A percentile compares a stretch with the other conserved stretches of the same genome.
phyloP scores from a whole-genome alignment of 2,888 invertebrate genomes.

The Toxonevra muliebris region DNA sequence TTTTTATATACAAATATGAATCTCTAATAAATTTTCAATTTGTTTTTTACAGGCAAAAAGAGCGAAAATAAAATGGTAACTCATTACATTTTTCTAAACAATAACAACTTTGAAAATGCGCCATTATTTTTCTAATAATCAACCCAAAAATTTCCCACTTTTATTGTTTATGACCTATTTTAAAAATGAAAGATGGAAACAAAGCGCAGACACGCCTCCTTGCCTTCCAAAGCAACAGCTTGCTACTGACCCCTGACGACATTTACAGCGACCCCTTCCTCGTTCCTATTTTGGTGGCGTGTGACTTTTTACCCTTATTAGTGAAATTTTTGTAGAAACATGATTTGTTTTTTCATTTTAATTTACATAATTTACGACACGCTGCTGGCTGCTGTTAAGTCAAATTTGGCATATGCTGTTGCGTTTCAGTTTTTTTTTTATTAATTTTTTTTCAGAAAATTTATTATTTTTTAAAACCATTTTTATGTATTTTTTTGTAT shows the following conservation, averaged over 20 bases:
- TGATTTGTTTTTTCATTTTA: slow-evolving; percentile 28
- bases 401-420: slow-evolving; percentile 40
- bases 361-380: slow-evolving; percentile 44
- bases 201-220: background rate
- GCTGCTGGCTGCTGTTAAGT: slow-evolving; percentile 10
- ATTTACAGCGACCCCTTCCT: background rate
- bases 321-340: slow-evolving; percentile 30
- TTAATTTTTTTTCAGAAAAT: slow-evolving; percentile 37
- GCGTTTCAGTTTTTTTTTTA: slow-evolving; percentile 27
- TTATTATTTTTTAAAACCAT: slow-evolving; percentile 35
- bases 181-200: slow-evolving; percentile 24
- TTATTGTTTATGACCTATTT: slow-evolving; percentile 52
- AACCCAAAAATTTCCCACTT: slow-evolving; percentile 54
- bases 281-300: slow-evolving; percentile 12
- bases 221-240: too few species aligned
- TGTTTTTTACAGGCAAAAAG: slow-evolving; percentile 11
- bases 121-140: slow-evolving; percentile 45
- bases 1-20: slow-evolving; percentile 8
- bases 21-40: slow-evolving; percentile 52
- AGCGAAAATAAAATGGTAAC: background rate
- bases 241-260: slow-evolving; percentile 25
- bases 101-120: slow-evolving; percentile 31
- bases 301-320: slow-evolving; percentile 44
- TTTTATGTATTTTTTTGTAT: background rate
- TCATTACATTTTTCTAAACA: slow-evolving; percentile 1